Percentiles rank a stretch among this genome's conserved stretches.
Conservation (phyloP, 53 echinoderm and acorn worm species). For the Paelopatides confundens region DNA sequence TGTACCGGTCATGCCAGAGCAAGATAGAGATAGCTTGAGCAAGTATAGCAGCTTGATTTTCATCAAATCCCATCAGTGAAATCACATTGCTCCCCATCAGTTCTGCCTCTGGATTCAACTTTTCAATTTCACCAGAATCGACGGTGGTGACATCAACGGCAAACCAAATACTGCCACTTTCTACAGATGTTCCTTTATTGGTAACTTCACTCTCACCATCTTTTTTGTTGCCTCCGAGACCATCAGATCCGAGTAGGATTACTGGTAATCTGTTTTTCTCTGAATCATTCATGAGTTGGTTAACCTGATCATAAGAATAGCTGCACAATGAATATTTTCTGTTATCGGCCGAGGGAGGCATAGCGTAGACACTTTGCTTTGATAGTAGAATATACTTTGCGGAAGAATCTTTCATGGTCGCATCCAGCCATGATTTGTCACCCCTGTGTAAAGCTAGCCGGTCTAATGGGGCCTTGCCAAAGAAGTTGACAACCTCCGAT, state of each 20-base stretch:
- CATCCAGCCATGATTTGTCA: conserved; percentile 75
- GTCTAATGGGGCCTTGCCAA: conserved; percentile 80
- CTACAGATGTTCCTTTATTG: not conserved
- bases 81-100: conserved; percentile 65
- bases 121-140: conserved; percentile 57
- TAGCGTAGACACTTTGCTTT: conserved; percentile 16
- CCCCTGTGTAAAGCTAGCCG: conserved; percentile 70
- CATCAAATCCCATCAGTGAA: conserved; percentile 74
- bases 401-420: conserved; percentile 55
- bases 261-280: conserved; percentile 42
- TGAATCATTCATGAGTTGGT: conserved; percentile 51
- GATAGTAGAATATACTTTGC: conserved; percentile 67
- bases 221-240: not conserved
- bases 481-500: conserved; percentile 76
- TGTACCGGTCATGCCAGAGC: conserved; percentile 92
- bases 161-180: conserved; percentile 73
- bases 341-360: conserved; percentile 51
- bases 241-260: conserved; percentile 67
- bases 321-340: conserved; percentile 67
- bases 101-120: conserved; percentile 67
- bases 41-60: conserved; percentile 81
- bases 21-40: conserved; percentile 89
- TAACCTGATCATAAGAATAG: conserved; percentile 68
- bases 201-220: not conserved
- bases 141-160: conserved; percentile 76